These are phyloP conservation scores for Xenopus petersii DNA, from an alignment of 2,797 vertebrate species.

Conservation along the genomic window DNA sequence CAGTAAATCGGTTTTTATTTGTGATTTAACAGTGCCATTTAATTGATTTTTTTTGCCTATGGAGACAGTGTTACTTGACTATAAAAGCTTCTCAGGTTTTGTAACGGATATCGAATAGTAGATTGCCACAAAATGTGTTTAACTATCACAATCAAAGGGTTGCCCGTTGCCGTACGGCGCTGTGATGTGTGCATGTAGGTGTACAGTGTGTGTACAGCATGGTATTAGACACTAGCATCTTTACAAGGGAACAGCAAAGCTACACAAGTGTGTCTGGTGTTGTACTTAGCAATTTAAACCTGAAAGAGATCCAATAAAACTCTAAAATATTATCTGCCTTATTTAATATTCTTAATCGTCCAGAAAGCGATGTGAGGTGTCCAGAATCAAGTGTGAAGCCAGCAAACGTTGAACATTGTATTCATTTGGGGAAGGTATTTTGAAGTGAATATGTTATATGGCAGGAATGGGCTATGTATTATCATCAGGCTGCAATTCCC, in stretches of 20 bases:
- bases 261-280: slow-evolving; percentile 51
- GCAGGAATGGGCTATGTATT: too few relatives aligned
- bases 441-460: too few relatives aligned
- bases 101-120: slow-evolving; percentile 52
- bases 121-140: slow-evolving; percentile 51
- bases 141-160: slow-evolving; percentile 52
- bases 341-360: slow-evolving; percentile 51
- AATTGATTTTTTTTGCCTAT: slow-evolving; percentile 39
- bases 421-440: too few relatives aligned
- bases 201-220: slow-evolving; percentile 49
- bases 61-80: slow-evolving; percentile 57
- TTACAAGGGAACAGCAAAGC: slow-evolving; percentile 50
- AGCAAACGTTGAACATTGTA: too few relatives aligned
- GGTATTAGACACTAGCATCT: slow-evolving; percentile 53
- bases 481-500: too few relatives aligned
- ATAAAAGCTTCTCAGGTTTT: slow-evolving; percentile 60
- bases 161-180: slow-evolving; percentile 46
- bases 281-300: slow-evolving; percentile 55
- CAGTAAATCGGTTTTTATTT: slow-evolving; percentile 50
- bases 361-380: background rate
- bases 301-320: slow-evolving; percentile 62
- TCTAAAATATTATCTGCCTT: slow-evolving; percentile 56
- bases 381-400: background rate
- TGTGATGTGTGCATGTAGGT: slow-evolving; percentile 55
- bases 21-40: slow-evolving; percentile 53